Percentiles rank a stretch among this genome's conserved stretches.
These are phyloP conservation scores for Zingel zingel DNA, from an alignment of 2,113 vertebrate genomes.

Conservation along the genomic window DNA sequence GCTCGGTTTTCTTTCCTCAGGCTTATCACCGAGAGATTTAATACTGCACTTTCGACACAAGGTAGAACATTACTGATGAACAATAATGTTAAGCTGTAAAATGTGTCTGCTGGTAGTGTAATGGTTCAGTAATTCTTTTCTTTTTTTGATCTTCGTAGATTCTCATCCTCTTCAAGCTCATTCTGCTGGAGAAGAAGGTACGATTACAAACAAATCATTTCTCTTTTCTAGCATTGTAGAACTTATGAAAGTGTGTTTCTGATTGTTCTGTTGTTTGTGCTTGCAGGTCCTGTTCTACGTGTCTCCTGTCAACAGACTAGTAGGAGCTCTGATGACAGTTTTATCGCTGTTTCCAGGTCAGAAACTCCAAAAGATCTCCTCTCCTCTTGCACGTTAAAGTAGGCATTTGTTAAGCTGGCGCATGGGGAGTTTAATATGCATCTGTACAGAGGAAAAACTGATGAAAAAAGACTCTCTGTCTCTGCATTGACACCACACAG, in stretches of 20 bases:
- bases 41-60: slow-evolving; percentile 98
- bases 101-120: neutral
- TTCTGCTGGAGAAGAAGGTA: slow-evolving; percentile 99
- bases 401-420: neutral
- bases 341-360: slow-evolving; percentile 97
- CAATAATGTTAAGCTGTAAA: neutral
- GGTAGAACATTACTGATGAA: slow-evolving; percentile 76
- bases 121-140: neutral
- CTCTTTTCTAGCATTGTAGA: fast-evolving
- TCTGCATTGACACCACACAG: neutral
- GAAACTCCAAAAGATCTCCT: slow-evolving; percentile 39
- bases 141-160: slow-evolving; percentile 80
- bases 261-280: neutral
- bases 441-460: neutral
- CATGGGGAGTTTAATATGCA: neutral
- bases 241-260: neutral
- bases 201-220: fast-evolving
- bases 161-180: slow-evolving; percentile 96
- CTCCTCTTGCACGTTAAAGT: neutral
- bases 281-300: slow-evolving; percentile 94
- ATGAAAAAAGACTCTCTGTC: too few species aligned
- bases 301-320: slow-evolving; percentile 94
- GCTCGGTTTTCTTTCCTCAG: slow-evolving; percentile 73
- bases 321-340: slow-evolving; percentile 95
- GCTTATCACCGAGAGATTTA: slow-evolving; percentile 95